Evolutionary conservation across 2,113 vertebrate species (phyloP).

Genomic region (Neotoma lepida): DNA sequence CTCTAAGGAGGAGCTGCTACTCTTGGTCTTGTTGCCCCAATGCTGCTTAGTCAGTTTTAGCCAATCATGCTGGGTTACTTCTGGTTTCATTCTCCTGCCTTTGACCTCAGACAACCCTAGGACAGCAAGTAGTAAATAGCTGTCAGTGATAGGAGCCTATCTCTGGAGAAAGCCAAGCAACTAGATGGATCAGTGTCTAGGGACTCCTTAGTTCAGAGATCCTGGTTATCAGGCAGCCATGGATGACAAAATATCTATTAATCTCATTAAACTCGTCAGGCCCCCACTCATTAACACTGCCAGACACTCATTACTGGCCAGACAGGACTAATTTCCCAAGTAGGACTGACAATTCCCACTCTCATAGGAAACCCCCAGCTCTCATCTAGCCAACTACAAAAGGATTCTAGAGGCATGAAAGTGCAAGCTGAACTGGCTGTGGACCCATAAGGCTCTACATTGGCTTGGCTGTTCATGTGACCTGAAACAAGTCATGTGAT

Average conservation of each 20-base stretch:
- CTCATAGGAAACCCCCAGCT: slow-evolving; percentile 53
- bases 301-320: slow-evolving; percentile 81
- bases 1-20: background rate
- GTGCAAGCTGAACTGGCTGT: background rate
- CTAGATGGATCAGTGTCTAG: slow-evolving; percentile 75
- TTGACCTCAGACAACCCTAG: background rate
- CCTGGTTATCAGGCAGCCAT: slow-evolving; percentile 75
- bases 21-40: background rate
- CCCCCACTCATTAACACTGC: slow-evolving; percentile 80
- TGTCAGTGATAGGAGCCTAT: background rate
- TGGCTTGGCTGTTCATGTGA: background rate
- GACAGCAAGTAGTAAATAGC: slow-evolving; percentile 18
- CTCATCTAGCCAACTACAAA: background rate
- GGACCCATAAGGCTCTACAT: background rate
- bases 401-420: background rate
- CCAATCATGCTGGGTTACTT: background rate
- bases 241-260: slow-evolving; percentile 82
- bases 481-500: slow-evolving; percentile 42
- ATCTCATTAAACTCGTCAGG: slow-evolving; percentile 84
- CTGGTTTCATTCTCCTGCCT: slow-evolving; percentile 16
- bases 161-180: slow-evolving; percentile 78
- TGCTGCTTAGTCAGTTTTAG: background rate
- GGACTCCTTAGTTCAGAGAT: slow-evolving; percentile 74
- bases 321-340: slow-evolving; percentile 80
- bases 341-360: slow-evolving; percentile 76